Base-by-base conservation (phyloP, 2,888 invertebrate species). In the Sylvicola fuscatus region DNA sequence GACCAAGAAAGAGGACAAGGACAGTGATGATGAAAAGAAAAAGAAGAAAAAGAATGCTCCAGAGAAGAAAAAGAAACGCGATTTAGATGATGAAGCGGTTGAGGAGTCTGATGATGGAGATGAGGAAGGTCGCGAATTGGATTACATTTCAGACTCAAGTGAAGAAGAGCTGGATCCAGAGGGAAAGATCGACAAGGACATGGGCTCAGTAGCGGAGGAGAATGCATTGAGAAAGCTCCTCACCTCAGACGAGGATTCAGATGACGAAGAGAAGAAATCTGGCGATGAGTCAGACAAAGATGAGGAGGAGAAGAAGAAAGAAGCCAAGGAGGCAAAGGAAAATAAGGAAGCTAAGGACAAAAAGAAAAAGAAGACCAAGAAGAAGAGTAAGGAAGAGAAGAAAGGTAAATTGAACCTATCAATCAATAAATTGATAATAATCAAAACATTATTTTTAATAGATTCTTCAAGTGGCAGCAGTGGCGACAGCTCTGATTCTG, bases 51-150 rank as follows among this genome's bases (percentile, higher is more conserved):
- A 68, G 45, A 74, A 71, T 45, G 54, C 50, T 43, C 50, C 47
- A 11, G 65, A 63, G 12, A 67, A 65, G 13, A 70, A 70, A 41
- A 84, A 82, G 49, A 80, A 82, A 60, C 74, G 75, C 37, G 78
- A 76, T 42, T 77, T 81, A 0, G 80, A 89, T 41, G 78, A 82
- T 44, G 92, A 93, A 52, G 92, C 90, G 0, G 72, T 82, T 37
- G 93, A 95, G 53, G 95, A 97, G 50, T 92, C 92, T 43, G 95
- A 95, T 55, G 93, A 95, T 53, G 93, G 92, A 0, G 93, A 97
- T 53, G 90, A 86, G 48, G 95, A 95, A 60, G 93, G 93, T 0
- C 60, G 84, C 36, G 95, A 97, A 62, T 69, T 78, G 44, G 95
- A 95, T 58, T 95, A 95, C 50, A 92, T 93, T 49, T 84, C 87